Conservation (phyloP, 2,888 invertebrate species). For the Andrena bucephala region DNA sequence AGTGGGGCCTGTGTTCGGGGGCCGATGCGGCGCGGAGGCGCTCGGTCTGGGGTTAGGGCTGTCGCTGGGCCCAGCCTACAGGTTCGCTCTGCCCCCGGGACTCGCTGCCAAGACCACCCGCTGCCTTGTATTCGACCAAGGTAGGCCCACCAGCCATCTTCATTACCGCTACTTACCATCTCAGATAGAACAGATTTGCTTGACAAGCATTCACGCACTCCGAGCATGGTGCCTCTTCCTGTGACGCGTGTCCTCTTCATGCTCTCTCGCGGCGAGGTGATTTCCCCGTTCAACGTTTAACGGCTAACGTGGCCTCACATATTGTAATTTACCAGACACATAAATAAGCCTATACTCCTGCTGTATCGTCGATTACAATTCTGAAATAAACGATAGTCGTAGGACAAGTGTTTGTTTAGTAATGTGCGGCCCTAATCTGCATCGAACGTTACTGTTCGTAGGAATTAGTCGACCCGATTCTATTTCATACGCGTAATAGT, state of each 20-base stretch:
- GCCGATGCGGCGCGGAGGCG: slow-evolving; percentile 85
- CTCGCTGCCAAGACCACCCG: slow-evolving; percentile 85
- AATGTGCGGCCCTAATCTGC: too few relatives aligned
- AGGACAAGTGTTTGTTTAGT: too few relatives aligned
- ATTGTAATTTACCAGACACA: too few relatives aligned
- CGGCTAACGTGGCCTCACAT: too few relatives aligned
- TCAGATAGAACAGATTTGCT: slow-evolving; percentile 31
- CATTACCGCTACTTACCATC: slow-evolving; percentile 64
- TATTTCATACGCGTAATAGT: too few relatives aligned
- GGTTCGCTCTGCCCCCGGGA: slow-evolving; percentile 85
- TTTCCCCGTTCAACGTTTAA: background rate
- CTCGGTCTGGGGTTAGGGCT: slow-evolving; percentile 85
- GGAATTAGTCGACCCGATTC: too few relatives aligned
- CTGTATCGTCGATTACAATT: too few relatives aligned
- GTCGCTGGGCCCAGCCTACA: slow-evolving; percentile 85
- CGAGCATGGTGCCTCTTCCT: background rate
- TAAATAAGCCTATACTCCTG: too few relatives aligned
- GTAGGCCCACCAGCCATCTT: slow-evolving; percentile 84
- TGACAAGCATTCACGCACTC: background rate
- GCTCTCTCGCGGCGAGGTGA: background rate
- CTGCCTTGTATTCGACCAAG: slow-evolving; percentile 85
- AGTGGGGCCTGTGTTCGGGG: slow-evolving; percentile 85
- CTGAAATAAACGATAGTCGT: too few relatives aligned
- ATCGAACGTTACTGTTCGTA: too few relatives aligned
- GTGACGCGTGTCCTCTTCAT: background rate